phyloP scores from a whole-genome alignment of 92 coral and sea anemone genomes.

The Montipora capitata region DNA sequence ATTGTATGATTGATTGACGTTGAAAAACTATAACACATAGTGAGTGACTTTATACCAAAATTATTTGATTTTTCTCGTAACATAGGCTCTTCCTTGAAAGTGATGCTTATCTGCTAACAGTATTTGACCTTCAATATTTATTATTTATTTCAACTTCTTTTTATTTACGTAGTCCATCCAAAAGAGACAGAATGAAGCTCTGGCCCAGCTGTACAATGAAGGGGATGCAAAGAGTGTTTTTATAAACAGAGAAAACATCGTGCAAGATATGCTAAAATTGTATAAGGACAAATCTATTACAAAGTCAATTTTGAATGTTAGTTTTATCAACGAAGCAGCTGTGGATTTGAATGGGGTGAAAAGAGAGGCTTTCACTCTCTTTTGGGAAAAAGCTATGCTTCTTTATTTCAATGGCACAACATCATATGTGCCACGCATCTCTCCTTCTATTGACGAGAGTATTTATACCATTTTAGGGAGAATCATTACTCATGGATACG shows the following conservation, averaged over 20 bases:
- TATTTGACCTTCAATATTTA: neutral
- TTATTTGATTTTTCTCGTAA: too few relatives aligned
- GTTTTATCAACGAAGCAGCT: constrained; percentile 16
- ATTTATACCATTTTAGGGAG: constrained; percentile 25
- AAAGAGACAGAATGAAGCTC: constrained; percentile 15
- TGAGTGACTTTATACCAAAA: too few relatives aligned
- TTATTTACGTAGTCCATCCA: constrained; percentile 6
- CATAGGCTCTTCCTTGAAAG: too few relatives aligned
- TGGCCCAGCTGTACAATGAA: neutral
- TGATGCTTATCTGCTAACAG: neutral
- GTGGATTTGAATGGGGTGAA: constrained; percentile 39
- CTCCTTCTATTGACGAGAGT: constrained; percentile 45
- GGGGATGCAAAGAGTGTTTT: constrained; percentile 17
- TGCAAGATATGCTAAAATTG: constrained; percentile 12
- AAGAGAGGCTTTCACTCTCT: constrained; percentile 32
- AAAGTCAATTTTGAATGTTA: constrained; percentile 10
- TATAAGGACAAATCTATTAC: constrained; percentile 14
- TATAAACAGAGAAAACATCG: constrained; percentile 29
- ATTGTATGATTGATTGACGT: too few relatives aligned
- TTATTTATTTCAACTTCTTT: neutral
- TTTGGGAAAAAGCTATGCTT: constrained; percentile 36
- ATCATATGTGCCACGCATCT: constrained; percentile 41
- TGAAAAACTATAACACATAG: too few relatives aligned
- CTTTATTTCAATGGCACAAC: constrained; percentile 30
- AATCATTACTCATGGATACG: constrained; percentile 35